Evolutionary conservation across 2,888 invertebrate species (phyloP).

Genomic region (Drosophila paucipuncta): DNA sequence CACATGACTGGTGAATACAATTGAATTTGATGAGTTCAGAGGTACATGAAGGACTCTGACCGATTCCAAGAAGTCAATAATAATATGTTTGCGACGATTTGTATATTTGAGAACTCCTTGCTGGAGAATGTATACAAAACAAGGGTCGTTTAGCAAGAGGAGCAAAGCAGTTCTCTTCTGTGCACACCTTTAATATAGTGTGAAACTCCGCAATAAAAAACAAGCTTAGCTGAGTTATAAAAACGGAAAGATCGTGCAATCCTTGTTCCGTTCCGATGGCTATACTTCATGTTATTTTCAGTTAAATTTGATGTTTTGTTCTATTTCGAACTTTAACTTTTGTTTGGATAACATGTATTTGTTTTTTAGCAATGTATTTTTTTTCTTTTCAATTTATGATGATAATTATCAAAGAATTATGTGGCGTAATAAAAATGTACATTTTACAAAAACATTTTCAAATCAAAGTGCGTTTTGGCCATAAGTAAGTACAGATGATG

Average conservation of each 20-base stretch:
- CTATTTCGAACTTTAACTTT: neutral
- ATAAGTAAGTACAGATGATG: neutral
- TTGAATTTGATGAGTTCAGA: neutral
- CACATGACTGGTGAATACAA: neutral
- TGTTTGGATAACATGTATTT: neutral
- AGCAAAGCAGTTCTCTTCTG: neutral
- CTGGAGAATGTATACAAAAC: neutral
- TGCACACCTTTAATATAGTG: neutral
- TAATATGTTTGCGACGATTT: neutral
- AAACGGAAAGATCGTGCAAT: neutral
- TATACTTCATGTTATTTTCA: no score
- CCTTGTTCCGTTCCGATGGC: neutral
- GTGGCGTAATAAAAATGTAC: neutral
- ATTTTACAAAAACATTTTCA: slow-evolving; percentile 1
- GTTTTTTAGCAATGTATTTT: neutral
- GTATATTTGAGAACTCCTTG: neutral
- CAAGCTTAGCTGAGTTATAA: neutral
- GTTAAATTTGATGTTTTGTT: neutral
- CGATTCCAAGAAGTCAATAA: neutral
- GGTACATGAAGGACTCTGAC: neutral
- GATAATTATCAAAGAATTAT: neutral
- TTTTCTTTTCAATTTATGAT: neutral
- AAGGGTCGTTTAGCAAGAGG: neutral
- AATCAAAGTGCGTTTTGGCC: slow-evolving; percentile 3
- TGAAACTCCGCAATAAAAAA: neutral